Base-by-base conservation (phyloP, 2,113 vertebrate species). In the Passerina amoena region DNA sequence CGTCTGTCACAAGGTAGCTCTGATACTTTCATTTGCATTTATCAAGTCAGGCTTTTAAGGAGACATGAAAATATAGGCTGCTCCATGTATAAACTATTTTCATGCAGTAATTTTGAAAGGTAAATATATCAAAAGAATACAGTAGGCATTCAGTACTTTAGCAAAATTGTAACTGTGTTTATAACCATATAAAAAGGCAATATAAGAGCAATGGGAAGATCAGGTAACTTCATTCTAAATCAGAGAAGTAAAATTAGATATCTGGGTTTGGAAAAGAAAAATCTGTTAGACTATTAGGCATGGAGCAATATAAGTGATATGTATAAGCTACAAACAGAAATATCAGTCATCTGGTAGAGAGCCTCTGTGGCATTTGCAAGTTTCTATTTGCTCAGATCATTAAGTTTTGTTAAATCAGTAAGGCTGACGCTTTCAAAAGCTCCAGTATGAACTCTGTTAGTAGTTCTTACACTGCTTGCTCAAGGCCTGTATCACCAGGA, bases 261-360 rank as follows among this genome's bases (percentile, higher is more conserved):
- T 40, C 8, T 47, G 9, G 2, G 3, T 56, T 81, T 84, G 9
- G 24, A 66, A 35, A 4, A 61, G 45, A 65, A 2, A 75, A 48
- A 56, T 56, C 0, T 64, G 6, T 10, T 69, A 18, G 15, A n/a
- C 20, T 56, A 14, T 20, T 56, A 84, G 1, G 0, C 16, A n/a
- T n/a, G 42, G n/a, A 70, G 22, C 38, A 81, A 64, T 25, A 17
- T 35, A 57, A 30, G 7, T 66, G 6, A 37, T 9, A 54, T 17
- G 9, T 5, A 35, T 9, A 71, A 80, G 3, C 3, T 64, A 37
- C 17, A 47, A 31, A 38, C 0, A 35, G 13, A 87, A 71, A 23
- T 76, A 54, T 80, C 44, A 63, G 25, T 76, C 15, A 45, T 47
- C 20, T 65, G 19, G 12, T 37, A 68, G 11, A 61, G 28, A 63